Evolutionary conservation across 2,113 vertebrate species (phyloP).

Genomic region (Myrmecophaga tridactyla): DNA sequence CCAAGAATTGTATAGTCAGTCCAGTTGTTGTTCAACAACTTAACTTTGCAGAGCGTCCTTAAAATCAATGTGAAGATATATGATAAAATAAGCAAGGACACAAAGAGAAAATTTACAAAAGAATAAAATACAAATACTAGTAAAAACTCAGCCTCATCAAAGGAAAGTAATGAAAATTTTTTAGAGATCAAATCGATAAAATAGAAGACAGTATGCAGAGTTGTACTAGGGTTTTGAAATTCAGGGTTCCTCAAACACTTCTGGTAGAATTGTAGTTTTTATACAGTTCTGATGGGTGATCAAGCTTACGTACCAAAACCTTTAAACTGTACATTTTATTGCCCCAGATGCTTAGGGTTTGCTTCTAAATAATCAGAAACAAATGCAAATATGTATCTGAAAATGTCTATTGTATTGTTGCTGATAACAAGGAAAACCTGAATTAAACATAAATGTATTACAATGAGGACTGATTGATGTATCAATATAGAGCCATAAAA

Average conservation of each 20-base stretch:
- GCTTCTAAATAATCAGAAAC: not conserved
- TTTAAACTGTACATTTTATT: not conserved
- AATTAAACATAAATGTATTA: not conserved
- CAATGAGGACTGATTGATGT: not conserved
- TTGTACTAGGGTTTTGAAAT: not conserved
- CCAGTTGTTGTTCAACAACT: not conserved
- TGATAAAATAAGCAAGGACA: not conserved
- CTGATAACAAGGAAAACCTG: not conserved
- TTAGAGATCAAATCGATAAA: not conserved
- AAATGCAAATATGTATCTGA: not conserved
- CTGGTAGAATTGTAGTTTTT: not conserved
- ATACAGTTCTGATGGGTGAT: not conserved
- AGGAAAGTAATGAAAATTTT: not conserved
- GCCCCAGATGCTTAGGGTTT: not conserved
- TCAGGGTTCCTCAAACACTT: not conserved
- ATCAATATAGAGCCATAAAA: not conserved
- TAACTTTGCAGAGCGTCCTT: not conserved
- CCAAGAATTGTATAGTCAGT: not conserved
- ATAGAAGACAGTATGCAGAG: no score
- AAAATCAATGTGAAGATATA: not conserved
- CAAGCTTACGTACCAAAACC: not conserved
- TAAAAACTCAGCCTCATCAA: not conserved
- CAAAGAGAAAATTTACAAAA: not conserved
- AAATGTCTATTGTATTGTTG: not conserved
- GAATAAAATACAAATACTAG: not conserved